Evolutionary conservation across 2,888 invertebrate genomes (phyloP).

Genomic region (Drosophila kokeensis): DNA sequence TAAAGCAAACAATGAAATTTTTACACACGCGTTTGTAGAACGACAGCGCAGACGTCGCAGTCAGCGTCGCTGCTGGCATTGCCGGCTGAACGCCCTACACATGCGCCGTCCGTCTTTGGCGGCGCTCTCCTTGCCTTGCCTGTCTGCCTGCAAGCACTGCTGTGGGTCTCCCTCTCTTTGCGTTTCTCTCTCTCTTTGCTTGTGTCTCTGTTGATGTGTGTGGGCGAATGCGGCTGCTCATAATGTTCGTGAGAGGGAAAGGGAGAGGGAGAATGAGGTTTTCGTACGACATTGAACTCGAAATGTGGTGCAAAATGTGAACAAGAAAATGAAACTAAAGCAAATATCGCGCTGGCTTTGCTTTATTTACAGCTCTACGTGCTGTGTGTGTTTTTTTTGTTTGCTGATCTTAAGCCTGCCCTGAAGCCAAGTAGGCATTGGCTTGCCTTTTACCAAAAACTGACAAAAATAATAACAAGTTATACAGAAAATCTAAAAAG

Average conservation of each 20-base stretch:
- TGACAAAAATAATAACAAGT: constrained; percentile 25
- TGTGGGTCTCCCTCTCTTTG: constrained; percentile 12
- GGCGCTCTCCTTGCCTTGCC: constrained; percentile 4
- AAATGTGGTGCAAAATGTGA: constrained; percentile 66
- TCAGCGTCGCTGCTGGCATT: constrained; percentile 25
- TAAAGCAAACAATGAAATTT: constrained; percentile 23
- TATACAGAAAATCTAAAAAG: constrained; percentile 25
- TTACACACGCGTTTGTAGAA: constrained; percentile 48
- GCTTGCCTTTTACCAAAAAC: constrained; percentile 35
- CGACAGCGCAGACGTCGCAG: constrained; percentile 29
- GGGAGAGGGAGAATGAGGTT: constrained; percentile 65
- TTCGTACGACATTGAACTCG: constrained; percentile 83
- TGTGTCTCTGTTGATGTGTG: constrained; percentile 30
- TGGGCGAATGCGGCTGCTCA: constrained; percentile 57
- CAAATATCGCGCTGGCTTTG: constrained; percentile 56
- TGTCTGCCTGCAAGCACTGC: constrained; percentile 16
- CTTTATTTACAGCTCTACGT: constrained; percentile 29
- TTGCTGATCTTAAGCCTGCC: constrained; percentile 16
- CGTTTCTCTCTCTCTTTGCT: constrained; percentile 18
- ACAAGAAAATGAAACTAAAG: constrained; percentile 58
- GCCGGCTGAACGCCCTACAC: constrained; percentile 68
- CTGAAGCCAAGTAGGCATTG: constrained; percentile 44
- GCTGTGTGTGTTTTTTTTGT: constrained; percentile 13
- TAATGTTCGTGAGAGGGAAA: constrained; percentile 65
- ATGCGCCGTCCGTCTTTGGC: constrained; percentile 43